Base-by-base conservation (phyloP, 2,113 vertebrate species). In the Gasterosteus aculeatus region DNA sequence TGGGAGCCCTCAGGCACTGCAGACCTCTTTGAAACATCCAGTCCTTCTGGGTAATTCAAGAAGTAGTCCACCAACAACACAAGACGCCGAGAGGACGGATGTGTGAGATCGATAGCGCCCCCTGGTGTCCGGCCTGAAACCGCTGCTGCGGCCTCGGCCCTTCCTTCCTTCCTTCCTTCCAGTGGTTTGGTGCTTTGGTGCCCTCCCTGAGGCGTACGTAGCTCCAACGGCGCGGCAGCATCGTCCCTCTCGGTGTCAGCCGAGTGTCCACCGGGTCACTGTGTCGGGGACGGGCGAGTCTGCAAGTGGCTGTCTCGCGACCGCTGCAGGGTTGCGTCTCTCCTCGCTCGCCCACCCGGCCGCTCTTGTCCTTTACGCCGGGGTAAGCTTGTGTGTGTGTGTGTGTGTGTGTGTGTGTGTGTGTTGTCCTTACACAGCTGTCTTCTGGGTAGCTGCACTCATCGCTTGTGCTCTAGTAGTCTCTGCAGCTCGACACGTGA, bases 371-470 rank as follows among this genome's bases (percentile, higher is more conserved):
- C 11, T 56, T 14, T 56, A 26, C 1, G 4, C 22, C 22, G 22
- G 26, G 53, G 53, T 29, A 12, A 12, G 26, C 22, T 54, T 54
- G 22, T 54, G n/a, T 54, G 22, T 54, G n/a, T 54, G n/a, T 54
- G n/a, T 22, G 22, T 54, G 10, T 10, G 22, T 54, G 10, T 54
- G 8, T 26, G 22, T 26, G 22, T 26, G 22, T 26, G 22, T 26
- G 22, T 26, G 22, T 7, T 38, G 5, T 7, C 26, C 10, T 26
- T 0, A 26, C 4, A 10, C 51, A 53, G n/a, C 51, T 2, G 4
- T 56, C 53, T 29, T 56, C 53, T 56, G 53, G 53, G 53, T 56
- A 56, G 53, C 53, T 56, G 22, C 53, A 29, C 53, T 29, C 53
- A 54, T 54, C 26, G 51, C 53, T 29, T 29, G 53, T 56, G 12